Conservation (phyloP, 2,888 invertebrate species). For the Drosophila tanythrix region DNA sequence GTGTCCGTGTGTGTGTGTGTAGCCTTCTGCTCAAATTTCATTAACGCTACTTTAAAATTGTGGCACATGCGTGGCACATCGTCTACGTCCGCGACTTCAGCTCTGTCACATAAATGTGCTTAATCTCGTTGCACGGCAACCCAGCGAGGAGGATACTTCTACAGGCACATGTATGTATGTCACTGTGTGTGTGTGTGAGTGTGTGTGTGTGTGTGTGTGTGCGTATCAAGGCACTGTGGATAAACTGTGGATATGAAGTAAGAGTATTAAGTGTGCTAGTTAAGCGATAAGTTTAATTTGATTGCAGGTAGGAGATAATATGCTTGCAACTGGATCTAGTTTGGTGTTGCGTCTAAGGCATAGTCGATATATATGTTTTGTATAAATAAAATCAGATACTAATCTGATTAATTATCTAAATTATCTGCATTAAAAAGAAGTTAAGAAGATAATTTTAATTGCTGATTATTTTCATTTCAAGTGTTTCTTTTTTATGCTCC, state of each 20-base stretch:
- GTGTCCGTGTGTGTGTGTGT: background rate
- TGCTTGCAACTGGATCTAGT: background rate
- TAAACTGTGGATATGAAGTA: constrained; percentile 13
- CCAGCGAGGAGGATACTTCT: constrained; percentile 15
- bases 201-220: constrained; percentile 2
- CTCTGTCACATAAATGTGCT: constrained; percentile 73
- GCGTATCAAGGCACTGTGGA: constrained; percentile 16
- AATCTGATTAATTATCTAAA: background rate
- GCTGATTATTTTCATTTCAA: background rate
- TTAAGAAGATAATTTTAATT: background rate
- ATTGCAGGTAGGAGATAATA: background rate
- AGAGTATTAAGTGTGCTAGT: constrained; percentile 4
- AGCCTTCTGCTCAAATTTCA: constrained; percentile 68
- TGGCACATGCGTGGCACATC: constrained; percentile 68
- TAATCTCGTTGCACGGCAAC: constrained; percentile 71
- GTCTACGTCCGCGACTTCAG: constrained; percentile 26
- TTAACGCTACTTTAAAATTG: constrained; percentile 75
- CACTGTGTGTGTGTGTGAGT: background rate
- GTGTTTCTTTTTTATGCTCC: background rate
- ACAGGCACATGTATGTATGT: background rate
- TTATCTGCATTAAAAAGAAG: background rate
- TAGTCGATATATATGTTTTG: background rate
- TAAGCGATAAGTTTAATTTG: background rate
- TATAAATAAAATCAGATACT: background rate
- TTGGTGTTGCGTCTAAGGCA: background rate